A percentile compares a stretch with the other conserved stretches of the same genome.
These are phyloP conservation scores for Drosophila pseudoananassae DNA, from an alignment of 1,140 invertebrate genomes.

Conservation along the genomic window DNA sequence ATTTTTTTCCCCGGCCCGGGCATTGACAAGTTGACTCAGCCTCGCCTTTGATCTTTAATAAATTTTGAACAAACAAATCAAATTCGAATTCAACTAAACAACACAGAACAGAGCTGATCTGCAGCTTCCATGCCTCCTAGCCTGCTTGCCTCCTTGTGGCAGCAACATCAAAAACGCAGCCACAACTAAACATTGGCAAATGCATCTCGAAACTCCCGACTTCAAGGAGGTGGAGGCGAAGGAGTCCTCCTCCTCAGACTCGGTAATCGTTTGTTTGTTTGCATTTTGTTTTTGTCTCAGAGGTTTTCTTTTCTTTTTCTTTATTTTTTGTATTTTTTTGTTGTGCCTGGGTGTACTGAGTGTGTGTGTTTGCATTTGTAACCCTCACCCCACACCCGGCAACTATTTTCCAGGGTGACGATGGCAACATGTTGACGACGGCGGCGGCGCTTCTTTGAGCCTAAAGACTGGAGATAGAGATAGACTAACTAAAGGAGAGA, in stretches of 20 bases:
- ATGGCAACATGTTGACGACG: slow-evolving; percentile 72
- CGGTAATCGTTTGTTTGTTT: slow-evolving; percentile 47
- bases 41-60: slow-evolving; percentile 75
- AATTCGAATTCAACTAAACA: slow-evolving; percentile 66
- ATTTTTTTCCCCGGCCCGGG: slow-evolving; percentile 15
- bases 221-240: slow-evolving; percentile 2
- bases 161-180: slow-evolving; percentile 46
- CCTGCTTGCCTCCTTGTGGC: not conserved
- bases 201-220: slow-evolving; percentile 29
- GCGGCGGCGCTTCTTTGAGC: slow-evolving; percentile 72
- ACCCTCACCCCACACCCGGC: slow-evolving; percentile 7
- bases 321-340: not conserved
- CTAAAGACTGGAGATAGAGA: slow-evolving; percentile 14
- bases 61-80: slow-evolving; percentile 79
- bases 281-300: slow-evolving; percentile 43
- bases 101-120: slow-evolving; percentile 45
- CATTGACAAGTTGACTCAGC: slow-evolving; percentile 62
- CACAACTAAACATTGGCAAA: slow-evolving; percentile 49
- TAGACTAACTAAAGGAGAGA: not conserved
- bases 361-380: slow-evolving; percentile 21
- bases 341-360: slow-evolving; percentile 2
- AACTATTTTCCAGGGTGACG: slow-evolving; percentile 41
- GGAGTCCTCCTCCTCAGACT: slow-evolving; percentile 7
- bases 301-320: not conserved
- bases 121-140: not conserved